Percentiles rank a stretch among this genome's conserved stretches.
Evolutionary conservation across 2,888 invertebrate species (phyloP).

Genomic region (Dorcus parallelipipedus): DNA sequence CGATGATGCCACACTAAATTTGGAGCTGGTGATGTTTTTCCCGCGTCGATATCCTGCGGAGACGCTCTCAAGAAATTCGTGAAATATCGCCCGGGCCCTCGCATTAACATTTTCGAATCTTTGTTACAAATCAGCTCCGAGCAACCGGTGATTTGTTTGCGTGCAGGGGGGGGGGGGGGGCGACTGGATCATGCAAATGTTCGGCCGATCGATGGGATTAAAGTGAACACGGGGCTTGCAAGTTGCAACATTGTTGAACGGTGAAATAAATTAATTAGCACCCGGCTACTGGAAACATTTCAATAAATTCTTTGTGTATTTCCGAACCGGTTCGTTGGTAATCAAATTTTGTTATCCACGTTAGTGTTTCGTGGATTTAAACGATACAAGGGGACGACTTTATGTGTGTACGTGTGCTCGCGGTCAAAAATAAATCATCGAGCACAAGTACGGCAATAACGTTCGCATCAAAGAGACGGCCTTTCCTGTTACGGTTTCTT

Average conservation of each 20-base stretch:
- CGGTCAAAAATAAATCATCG: no score
- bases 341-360: no score
- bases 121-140: constrained; percentile 1
- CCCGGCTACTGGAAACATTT: no score
- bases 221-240: background rate
- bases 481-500: background rate
- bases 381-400: no score
- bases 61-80: background rate
- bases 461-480: no score
- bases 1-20: background rate
- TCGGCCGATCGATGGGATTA: background rate
- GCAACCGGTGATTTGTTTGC: constrained; percentile 15
- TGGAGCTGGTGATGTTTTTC: background rate
- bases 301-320: no score
- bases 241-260: no score
- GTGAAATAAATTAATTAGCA: no score
- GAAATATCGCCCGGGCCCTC: background rate
- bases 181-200: constrained; percentile 15
- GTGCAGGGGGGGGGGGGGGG: constrained; percentile 9
- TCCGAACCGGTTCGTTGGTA: no score
- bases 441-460: no score
- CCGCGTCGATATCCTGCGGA: background rate
- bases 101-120: constrained; percentile 2
- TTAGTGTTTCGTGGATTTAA: no score
- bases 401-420: no score